Base-by-base conservation (phyloP, 2,888 invertebrate genomes). In the Drosophila tanythrix region DNA sequence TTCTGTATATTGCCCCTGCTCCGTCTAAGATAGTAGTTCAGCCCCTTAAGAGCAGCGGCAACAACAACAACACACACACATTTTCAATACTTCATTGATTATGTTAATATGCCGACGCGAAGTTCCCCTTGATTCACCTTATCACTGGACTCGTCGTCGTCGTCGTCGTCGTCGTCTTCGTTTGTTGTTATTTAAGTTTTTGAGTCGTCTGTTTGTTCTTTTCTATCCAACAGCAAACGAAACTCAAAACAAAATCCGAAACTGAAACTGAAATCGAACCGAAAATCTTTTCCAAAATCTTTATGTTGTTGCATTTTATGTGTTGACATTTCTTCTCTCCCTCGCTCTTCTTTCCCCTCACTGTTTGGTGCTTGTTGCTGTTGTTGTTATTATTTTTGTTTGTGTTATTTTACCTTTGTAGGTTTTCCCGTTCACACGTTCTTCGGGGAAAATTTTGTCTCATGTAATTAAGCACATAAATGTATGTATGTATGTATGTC, bases 11-110 rank as follows among this genome's bases (percentile, higher is more conserved):
- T 51, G 27, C 46, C 72, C 60, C 53, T 43, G 43, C 38, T 52
- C 43, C 51, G 29, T 52, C 66, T 70, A 56, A 81, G 83, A 70
- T 70, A 74, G 71, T 83, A 73, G 70, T 57, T 72, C 59, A 74
- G 65, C 61, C 72, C 65, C 63, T 78, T 59, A 68, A 53, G 27
- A 68, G 64, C 36, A 63, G 60, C 51, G 58, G 58, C 55, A 52
- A 25, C 33, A 35, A 51, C 11, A 36, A 50, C 33, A 38, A 52
- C 29, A 18, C 36, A 21, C 33, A 43, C 60, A 46, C 55, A 40
- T 38, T 56, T 74, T 65, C 38, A 65, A 78, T 81, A 81, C 63
- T 76, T 81, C 85, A 88, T 89, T 82, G 89, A 89, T 88, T 89
- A 89, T 86, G 89, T 78, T 88, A 89, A 86, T 87, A 87, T 62